Conservation (phyloP, 1,140 invertebrate species). For the Littorina saxatilis region DNA sequence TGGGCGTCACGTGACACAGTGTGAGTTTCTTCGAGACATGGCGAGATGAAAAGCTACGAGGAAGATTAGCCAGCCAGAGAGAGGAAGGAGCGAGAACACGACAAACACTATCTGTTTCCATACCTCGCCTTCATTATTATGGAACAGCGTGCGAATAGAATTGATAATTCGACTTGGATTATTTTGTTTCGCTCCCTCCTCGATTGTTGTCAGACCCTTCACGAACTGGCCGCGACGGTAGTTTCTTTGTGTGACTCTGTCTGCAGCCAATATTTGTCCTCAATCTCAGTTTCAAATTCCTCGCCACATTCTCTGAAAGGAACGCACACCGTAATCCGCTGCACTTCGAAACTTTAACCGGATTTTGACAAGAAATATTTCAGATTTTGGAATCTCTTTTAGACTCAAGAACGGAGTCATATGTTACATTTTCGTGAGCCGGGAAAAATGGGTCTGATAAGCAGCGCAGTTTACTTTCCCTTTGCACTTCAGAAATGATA, state of each 20-base stretch:
- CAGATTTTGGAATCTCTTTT: neutral
- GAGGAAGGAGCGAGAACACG: too few species aligned
- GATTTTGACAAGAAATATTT: conserved; percentile 6
- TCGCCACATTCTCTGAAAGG: neutral
- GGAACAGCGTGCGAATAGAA: neutral
- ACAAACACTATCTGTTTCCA: conserved; percentile 23
- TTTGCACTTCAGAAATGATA: too few species aligned
- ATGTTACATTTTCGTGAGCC: too few species aligned
- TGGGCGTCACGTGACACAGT: conserved; percentile 20
- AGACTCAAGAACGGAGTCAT: too few species aligned
- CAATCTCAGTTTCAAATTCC: neutral
- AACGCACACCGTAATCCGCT: neutral
- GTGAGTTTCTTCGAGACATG: conserved; percentile 22
- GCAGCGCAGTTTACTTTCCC: too few species aligned
- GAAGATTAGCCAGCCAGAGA: conserved; percentile 8
- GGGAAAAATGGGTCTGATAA: too few species aligned
- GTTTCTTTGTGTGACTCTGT: neutral
- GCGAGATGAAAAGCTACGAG: conserved; percentile 2
- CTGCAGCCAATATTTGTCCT: neutral
- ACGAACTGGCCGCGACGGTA: neutral
- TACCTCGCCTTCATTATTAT: neutral
- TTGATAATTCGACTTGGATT: neutral
- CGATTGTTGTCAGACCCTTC: neutral
- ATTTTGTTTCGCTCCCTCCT: neutral
- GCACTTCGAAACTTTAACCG: neutral